Evolutionary conservation across 2,113 vertebrate species (phyloP).

Genomic region (Erinaceus europaeus): DNA sequence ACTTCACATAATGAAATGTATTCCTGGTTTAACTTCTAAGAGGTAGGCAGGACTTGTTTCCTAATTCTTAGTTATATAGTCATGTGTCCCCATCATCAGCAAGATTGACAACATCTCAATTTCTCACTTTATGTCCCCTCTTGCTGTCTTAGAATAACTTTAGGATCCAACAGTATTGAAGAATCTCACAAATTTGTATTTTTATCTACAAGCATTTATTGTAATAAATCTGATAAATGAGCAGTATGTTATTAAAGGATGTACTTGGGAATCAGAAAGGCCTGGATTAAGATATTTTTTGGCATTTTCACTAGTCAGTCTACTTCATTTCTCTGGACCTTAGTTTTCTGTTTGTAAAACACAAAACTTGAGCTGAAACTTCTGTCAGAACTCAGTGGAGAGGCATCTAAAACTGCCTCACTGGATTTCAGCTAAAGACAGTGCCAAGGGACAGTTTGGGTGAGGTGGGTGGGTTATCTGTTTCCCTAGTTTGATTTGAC

Average conservation of each 20-base stretch:
- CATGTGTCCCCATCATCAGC: not conserved
- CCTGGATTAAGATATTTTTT: conserved; percentile 9
- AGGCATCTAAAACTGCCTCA: too few species aligned
- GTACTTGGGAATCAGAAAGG: not conserved
- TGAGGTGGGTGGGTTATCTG: too few species aligned
- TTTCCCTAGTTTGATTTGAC: too few species aligned
- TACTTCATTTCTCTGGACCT: too few species aligned
- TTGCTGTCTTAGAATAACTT: conserved; percentile 8
- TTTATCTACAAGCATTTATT: conserved; percentile 29
- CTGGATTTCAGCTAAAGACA: too few species aligned
- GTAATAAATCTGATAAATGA: conserved; percentile 19
- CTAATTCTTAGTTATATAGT: not conserved
- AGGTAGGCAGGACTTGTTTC: not conserved
- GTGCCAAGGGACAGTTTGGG: too few species aligned
- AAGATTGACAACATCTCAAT: not conserved
- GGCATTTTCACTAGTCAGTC: not conserved
- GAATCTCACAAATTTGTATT: conserved; percentile 1
- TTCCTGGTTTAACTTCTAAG: not conserved
- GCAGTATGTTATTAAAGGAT: not conserved
- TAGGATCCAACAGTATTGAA: not conserved
- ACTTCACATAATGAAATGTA: too few species aligned
- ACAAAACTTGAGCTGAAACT: too few species aligned
- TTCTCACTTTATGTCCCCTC: not conserved
- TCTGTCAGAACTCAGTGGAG: too few species aligned
- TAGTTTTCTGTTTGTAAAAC: too few species aligned